A percentile compares a stretch with the other conserved stretches of the same genome.
These are phyloP conservation scores for Metallyticus violacea DNA, from an alignment of 2,888 invertebrate genomes.

Conservation along the genomic window DNA sequence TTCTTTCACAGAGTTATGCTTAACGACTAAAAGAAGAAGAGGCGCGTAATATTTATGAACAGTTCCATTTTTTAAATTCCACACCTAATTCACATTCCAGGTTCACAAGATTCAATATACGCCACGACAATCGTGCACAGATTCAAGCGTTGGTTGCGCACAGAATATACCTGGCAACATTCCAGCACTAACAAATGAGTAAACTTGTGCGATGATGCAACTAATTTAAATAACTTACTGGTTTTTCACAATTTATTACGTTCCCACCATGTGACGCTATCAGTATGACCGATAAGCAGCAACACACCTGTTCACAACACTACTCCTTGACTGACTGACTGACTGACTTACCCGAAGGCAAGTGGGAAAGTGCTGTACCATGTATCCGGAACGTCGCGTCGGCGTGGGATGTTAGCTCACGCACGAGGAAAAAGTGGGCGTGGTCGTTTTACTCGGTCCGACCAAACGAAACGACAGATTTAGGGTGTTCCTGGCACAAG, in stretches of 20 bases:
- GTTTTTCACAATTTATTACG: not conserved
- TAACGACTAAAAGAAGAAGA: too few relatives aligned
- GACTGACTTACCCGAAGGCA: not conserved
- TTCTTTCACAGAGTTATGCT: too few relatives aligned
- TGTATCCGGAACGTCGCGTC: not conserved
- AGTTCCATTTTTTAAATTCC: not conserved
- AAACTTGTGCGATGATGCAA: not conserved
- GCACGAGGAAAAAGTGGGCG: not conserved
- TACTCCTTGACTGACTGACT: not conserved
- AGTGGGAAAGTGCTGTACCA: not conserved
- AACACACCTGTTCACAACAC: not conserved
- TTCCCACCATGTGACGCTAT: not conserved
- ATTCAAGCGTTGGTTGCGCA: not conserved
- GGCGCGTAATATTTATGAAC: too few relatives aligned
- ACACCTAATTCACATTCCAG: too few relatives aligned
- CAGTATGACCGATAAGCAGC: too few relatives aligned
- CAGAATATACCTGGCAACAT: not conserved
- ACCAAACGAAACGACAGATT: not conserved
- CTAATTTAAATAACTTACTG: not conserved
- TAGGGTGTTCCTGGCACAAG: not conserved
- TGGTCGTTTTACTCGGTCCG: not conserved
- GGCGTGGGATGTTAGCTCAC: not conserved
- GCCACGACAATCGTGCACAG: not conserved
- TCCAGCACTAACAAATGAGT: too few relatives aligned
- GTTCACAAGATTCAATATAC: not conserved